Evolutionary conservation across 2,797 vertebrate genomes (phyloP).

Genomic region (Alfaro cultratus): DNA sequence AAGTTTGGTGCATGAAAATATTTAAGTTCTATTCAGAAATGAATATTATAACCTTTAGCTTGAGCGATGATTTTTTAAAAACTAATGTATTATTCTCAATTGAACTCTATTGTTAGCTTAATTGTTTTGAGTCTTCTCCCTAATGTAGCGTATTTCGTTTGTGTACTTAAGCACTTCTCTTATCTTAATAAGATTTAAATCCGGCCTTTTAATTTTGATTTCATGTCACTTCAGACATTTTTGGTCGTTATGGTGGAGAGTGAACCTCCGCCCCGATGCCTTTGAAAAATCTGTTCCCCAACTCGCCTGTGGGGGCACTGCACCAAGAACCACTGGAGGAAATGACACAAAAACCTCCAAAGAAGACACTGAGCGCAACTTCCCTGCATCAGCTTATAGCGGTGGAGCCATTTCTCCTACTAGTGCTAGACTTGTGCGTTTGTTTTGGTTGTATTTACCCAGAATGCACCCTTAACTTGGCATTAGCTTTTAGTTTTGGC

Average conservation of each 20-base stretch:
- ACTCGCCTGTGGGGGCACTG: too few relatives aligned
- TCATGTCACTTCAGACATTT: neutral
- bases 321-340: too few relatives aligned
- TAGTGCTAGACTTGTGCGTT: neutral
- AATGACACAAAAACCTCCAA: too few relatives aligned
- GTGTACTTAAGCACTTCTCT: neutral
- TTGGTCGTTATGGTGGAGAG: neutral
- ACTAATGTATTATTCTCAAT: neutral
- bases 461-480: neutral
- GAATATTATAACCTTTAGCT: neutral
- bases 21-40: neutral
- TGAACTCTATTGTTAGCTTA: neutral
- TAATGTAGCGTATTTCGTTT: neutral
- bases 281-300: too few relatives aligned
- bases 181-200: neutral
- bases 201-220: neutral
- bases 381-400: too few relatives aligned
- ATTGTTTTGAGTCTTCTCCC: neutral
- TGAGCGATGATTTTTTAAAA: neutral
- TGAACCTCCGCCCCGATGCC: neutral
- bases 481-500: neutral
- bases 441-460: neutral
- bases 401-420: too few relatives aligned
- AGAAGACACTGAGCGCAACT: too few relatives aligned
- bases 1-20: neutral